Evolutionary conservation across 2,113 vertebrate species (phyloP).

Genomic region (Ptilorrhoa leucosticta): DNA sequence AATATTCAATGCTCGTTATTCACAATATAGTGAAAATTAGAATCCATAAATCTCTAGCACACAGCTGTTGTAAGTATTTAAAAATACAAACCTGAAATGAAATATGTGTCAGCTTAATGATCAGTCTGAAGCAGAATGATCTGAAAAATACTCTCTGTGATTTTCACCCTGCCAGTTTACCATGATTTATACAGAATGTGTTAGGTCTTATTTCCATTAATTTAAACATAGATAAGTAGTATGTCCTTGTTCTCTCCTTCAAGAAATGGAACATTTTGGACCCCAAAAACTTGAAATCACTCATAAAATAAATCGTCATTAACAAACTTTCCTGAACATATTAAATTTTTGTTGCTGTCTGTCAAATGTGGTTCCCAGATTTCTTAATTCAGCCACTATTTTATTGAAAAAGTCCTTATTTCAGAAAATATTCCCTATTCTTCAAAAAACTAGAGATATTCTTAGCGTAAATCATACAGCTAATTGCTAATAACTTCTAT

Average conservation of each 20-base stretch:
- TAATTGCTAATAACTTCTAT: background rate
- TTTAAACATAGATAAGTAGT: slow-evolving; percentile 31
- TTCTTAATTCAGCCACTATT: background rate
- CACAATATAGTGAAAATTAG: slow-evolving; percentile 28
- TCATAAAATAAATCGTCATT: background rate
- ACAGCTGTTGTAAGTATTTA: slow-evolving; percentile 38
- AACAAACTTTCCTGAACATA: background rate
- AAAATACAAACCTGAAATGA: slow-evolving; percentile 56
- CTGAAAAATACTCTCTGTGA: slow-evolving; percentile 29
- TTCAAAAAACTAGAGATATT: background rate
- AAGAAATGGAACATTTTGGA: background rate
- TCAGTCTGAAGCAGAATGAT: background rate
- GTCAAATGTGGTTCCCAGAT: background rate
- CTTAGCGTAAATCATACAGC: background rate
- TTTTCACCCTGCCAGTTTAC: slow-evolving; percentile 39
- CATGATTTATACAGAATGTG: slow-evolving; percentile 43
- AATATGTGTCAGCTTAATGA: slow-evolving; percentile 50
- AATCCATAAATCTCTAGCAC: slow-evolving; percentile 24
- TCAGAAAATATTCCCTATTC: background rate
- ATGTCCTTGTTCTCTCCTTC: slow-evolving; percentile 57
- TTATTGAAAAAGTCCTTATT: background rate
- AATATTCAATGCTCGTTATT: slow-evolving; percentile 32
- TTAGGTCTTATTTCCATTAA: slow-evolving; percentile 35
- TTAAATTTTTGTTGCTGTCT: background rate
- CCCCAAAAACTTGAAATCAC: background rate